Conservation (phyloP, 2,797 vertebrate genomes). For the Nothura maculosa region DNA sequence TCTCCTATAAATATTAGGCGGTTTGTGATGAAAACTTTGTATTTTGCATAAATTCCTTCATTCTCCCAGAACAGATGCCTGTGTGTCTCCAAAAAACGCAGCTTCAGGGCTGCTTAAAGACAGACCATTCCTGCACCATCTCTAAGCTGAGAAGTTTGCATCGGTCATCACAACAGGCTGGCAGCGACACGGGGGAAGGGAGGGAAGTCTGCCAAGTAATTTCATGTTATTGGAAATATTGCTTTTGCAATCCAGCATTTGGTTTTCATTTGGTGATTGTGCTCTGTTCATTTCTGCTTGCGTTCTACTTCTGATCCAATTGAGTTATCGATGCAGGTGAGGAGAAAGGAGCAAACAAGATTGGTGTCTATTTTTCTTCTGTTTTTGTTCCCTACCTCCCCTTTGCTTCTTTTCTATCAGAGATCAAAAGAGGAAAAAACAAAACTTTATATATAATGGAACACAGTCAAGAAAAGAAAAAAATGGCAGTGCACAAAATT, state of each 20-base stretch:
- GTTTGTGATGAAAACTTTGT: neutral
- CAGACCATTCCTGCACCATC: neutral
- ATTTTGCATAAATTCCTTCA: neutral
- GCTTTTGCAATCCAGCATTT: slow-evolving; percentile 42
- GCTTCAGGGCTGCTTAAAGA: neutral
- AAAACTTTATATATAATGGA: slow-evolving; percentile 73
- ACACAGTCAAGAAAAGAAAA: slow-evolving; percentile 65
- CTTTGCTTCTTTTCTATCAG: slow-evolving; percentile 67
- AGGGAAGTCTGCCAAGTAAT: slow-evolving; percentile 19
- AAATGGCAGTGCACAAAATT: slow-evolving; percentile 72
- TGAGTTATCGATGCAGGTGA: slow-evolving; percentile 61
- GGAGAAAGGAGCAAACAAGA: slow-evolving; percentile 56
- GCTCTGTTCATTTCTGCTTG: slow-evolving; percentile 53
- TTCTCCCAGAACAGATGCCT: neutral
- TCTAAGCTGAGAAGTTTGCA: neutral
- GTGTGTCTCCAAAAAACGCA: neutral
- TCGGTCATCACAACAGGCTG: neutral
- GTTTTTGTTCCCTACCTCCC: neutral
- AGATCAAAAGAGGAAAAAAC: slow-evolving; percentile 78
- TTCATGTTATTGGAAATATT: slow-evolving; percentile 25
- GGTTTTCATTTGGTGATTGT: slow-evolving; percentile 52
- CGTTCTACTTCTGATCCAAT: slow-evolving; percentile 47
- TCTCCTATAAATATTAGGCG: neutral
- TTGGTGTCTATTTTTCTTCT: slow-evolving; percentile 55
- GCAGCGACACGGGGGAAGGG: neutral